Evolutionary conservation across 2,797 vertebrate genomes (phyloP).

Genomic region (Enteromius paludinosus): DNA sequence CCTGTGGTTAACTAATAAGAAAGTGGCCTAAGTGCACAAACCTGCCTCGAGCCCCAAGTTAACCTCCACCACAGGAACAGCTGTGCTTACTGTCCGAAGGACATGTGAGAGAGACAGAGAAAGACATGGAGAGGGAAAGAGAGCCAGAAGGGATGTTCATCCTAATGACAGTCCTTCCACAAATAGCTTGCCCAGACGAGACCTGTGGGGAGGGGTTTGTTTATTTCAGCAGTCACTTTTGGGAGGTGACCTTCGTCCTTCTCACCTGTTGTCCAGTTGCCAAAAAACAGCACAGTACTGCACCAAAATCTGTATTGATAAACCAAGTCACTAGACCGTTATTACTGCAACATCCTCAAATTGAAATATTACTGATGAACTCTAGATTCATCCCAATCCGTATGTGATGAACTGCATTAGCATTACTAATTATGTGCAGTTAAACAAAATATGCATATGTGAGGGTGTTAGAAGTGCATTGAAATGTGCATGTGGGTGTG

Average conservation of each 20-base stretch:
- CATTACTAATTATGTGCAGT: neutral
- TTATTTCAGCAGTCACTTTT: conserved; percentile 57
- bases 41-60: conserved; percentile 23
- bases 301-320: neutral
- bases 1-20: conserved; percentile 47
- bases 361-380: conserved; percentile 11
- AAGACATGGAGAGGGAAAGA: conserved; percentile 33
- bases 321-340: neutral
- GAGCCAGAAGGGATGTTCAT: conserved; percentile 39
- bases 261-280: conserved; percentile 49
- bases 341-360: neutral
- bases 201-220: conserved; percentile 49
- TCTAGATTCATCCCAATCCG: neutral
- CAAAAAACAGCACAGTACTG: conserved; percentile 12
- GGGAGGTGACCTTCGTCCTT: conserved; percentile 53
- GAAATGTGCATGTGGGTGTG: conserved; percentile 9
- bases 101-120: conserved; percentile 48
- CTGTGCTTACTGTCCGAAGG: conserved; percentile 48
- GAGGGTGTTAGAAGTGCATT: neutral
- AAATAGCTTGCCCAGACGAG: conserved; percentile 61
- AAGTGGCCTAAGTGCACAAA: conserved; percentile 21
- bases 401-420: neutral
- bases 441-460: conserved; percentile 11
- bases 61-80: conserved; percentile 53
- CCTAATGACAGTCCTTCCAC: conserved; percentile 53